Evolutionary conservation across 2,888 invertebrate genomes (phyloP).

Genomic region (Conchocele bisecta): DNA sequence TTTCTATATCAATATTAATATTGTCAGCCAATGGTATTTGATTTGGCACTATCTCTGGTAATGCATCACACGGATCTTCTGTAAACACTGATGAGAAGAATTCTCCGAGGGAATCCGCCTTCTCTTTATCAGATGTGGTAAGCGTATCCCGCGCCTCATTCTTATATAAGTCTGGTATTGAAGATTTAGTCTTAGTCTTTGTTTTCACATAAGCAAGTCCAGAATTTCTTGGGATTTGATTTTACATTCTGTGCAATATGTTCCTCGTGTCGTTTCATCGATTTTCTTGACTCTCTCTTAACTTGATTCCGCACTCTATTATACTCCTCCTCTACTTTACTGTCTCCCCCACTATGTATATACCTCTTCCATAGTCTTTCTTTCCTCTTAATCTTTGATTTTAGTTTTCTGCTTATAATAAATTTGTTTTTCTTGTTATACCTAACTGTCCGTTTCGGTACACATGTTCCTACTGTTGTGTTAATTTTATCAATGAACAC

Average conservation of each 20-base stretch:
- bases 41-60: no score
- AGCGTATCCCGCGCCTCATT: not conserved
- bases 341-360: not conserved
- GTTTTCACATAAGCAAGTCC: not conserved
- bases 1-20: no score
- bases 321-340: not conserved
- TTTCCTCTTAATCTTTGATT: not conserved
- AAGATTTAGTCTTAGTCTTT: not conserved
- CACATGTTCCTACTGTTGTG: not conserved
- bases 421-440: not conserved
- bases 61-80: no score
- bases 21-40: no score
- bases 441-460: not conserved
- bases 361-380: not conserved
- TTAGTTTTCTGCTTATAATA: not conserved
- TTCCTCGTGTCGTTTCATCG: not conserved
- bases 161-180: slow-evolving; percentile 1
- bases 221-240: not conserved
- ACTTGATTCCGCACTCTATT: not conserved
- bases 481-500: not conserved
- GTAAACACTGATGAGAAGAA: slow-evolving; percentile 5
- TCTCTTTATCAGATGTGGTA: not conserved
- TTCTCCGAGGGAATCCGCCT: slow-evolving; percentile 6
- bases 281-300: not conserved
- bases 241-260: not conserved